Evolutionary conservation across 2,888 invertebrate genomes (phyloP).

Genomic region (Torymus texanus): DNA sequence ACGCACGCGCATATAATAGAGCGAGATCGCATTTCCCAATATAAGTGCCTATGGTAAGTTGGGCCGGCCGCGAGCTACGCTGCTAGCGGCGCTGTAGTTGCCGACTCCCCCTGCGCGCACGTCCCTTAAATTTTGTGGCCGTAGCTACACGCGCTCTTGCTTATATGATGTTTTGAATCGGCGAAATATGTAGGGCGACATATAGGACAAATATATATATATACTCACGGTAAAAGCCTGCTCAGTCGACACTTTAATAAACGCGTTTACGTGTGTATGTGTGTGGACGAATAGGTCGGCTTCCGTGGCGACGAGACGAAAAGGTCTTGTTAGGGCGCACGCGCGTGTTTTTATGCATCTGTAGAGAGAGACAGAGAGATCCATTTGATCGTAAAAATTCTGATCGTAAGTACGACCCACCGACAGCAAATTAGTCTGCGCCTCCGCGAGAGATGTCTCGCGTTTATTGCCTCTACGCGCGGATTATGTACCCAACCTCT

Average conservation of each 20-base stretch:
- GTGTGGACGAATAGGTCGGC: too few relatives aligned
- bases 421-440: constrained; percentile 36
- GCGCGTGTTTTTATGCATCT: constrained; percentile 24
- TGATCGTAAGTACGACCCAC: constrained; percentile 9
- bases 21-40: not conserved
- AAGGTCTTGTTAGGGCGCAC: constrained; percentile 28
- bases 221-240: not conserved
- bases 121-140: constrained; percentile 28
- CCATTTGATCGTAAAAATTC: constrained; percentile 38
- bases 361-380: not conserved
- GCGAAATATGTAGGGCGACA: constrained; percentile 14
- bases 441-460: not conserved
- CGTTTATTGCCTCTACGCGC: constrained; percentile 4
- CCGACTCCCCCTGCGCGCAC: too few relatives aligned
- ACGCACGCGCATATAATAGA: not conserved
- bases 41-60: constrained; percentile 4
- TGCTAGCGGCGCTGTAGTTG: not conserved
- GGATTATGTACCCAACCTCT: not conserved
- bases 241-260: constrained; percentile 3
- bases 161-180: constrained; percentile 2
- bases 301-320: not conserved
- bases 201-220: not conserved
- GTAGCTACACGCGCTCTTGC: not conserved
- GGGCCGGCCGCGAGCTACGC: not conserved
- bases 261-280: too few relatives aligned